phyloP scores from a whole-genome alignment of 2,888 invertebrate species.

The Pandemis corylana region DNA sequence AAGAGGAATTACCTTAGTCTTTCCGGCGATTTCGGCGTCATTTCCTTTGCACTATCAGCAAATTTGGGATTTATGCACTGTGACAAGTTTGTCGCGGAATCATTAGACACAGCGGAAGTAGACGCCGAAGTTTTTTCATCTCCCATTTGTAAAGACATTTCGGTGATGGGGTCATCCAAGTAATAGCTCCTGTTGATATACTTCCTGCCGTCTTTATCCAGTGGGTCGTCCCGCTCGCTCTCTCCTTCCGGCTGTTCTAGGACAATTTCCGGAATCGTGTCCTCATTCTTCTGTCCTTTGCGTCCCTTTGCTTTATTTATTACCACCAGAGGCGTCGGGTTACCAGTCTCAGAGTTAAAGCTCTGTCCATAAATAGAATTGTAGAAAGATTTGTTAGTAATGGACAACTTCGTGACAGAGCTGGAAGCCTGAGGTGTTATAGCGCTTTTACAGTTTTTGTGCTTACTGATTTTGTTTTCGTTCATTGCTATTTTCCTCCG shows the following conservation, averaged over 20 bases:
- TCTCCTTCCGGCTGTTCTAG: constrained; percentile 49
- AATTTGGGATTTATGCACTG: constrained; percentile 51
- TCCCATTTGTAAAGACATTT: constrained; percentile 61
- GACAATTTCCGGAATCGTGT: constrained; percentile 47
- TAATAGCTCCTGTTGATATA: constrained; percentile 66
- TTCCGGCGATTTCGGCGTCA: not conserved
- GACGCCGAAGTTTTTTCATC: constrained; percentile 51
- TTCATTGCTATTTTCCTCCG: constrained; percentile 67
- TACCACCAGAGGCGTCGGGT: constrained; percentile 2
- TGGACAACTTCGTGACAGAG: constrained; percentile 77
- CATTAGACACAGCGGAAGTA: constrained; percentile 59
- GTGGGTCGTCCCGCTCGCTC: constrained; percentile 45
- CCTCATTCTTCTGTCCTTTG: constrained; percentile 48
- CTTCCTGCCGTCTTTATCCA: constrained; percentile 55
- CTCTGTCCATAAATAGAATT: constrained; percentile 75
- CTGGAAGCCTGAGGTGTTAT: constrained; percentile 67
- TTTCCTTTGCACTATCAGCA: constrained; percentile 44
- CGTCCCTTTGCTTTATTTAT: constrained; percentile 49
- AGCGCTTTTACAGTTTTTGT: constrained; percentile 60
- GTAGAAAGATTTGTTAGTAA: constrained; percentile 78
- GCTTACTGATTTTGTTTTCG: constrained; percentile 68
- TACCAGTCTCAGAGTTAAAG: constrained; percentile 50
- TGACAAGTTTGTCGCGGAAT: constrained; percentile 55
- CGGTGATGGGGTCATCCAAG: constrained; percentile 70
- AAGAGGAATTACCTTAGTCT: not conserved